Base-by-base conservation (phyloP, 2,113 vertebrate species). In the Nannobrachium achirus region DNA sequence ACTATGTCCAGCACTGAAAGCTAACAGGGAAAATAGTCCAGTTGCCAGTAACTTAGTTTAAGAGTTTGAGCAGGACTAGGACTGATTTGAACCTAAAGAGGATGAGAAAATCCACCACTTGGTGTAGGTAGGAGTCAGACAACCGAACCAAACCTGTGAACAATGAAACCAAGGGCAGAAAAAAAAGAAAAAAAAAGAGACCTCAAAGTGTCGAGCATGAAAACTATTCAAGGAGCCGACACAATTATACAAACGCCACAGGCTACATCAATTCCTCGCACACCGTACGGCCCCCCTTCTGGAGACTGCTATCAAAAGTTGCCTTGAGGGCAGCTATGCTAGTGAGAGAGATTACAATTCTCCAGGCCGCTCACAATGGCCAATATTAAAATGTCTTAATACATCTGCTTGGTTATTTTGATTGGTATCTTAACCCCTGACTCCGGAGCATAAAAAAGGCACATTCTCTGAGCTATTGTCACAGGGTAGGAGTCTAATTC, bases 341-440 rank as follows among this genome's bases (percentile, higher is more conserved):
- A 80, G 75, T 65, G 81, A 84, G 94, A 96, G 95, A 93, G 93
- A 96, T 98, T 95, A 97, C 94, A 94, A 95, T 91, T 94, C 95
- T 95, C 94, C 94, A 95, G 94, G 95, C 97, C 95, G 95, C 94
- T 93, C 83, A 92, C 94, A 94, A 95, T 94, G 93, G 94, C 94
- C 94, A 97, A 98, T 97, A 98, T 98, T 98, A 98, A 98, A 98
- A 96, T 95, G 96, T 97, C 96, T 95, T 90, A 86, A 94, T 95
- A 94, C 95, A 96, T 98, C 94, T 95, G 94, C 94, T 91, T 88
- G 93, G 94, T 95, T 94, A 95, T 94, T 95, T 95, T 98, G 97
- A 98, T 98, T 96, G 96, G 95, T 95, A 95, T 96, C 95, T 96
- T 98, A 98, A 98, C 97, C 97, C 96, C 94, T 97, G 96, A 98